phyloP scores from a whole-genome alignment of 2,888 invertebrate species.

The Aricia artaxerxes region DNA sequence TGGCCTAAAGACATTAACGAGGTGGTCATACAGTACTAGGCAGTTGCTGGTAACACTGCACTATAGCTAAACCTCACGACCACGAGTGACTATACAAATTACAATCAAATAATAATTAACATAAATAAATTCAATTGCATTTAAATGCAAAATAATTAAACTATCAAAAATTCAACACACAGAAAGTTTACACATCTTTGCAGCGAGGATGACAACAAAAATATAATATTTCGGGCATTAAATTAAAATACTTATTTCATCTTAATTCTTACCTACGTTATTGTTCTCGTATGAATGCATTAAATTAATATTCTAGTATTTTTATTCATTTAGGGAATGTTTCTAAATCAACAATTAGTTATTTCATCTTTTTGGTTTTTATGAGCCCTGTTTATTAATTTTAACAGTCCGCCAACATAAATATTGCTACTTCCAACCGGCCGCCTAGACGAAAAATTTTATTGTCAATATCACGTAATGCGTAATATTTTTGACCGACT shows the following conservation, averaged over 20 bases:
- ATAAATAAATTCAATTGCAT: conserved; percentile 14
- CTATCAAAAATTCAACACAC: neutral
- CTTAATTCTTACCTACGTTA: neutral
- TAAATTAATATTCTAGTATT: neutral
- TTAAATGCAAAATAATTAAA: conserved; percentile 2
- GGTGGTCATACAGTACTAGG: neutral
- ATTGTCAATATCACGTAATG: too few species aligned
- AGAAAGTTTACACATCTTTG: neutral
- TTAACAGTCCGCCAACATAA: too few species aligned
- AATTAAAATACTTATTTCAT: neutral
- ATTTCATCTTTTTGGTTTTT: neutral
- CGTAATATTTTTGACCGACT: too few species aligned
- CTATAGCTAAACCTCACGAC: neutral
- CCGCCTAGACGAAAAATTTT: too few species aligned
- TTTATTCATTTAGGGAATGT: neutral
- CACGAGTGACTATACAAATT: neutral
- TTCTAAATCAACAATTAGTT: neutral
- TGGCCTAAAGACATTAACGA: neutral
- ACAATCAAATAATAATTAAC: neutral
- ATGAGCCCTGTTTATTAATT: neutral
- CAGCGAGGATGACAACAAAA: neutral
- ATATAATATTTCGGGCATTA: neutral
- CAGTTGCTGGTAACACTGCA: neutral
- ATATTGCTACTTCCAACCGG: neutral
- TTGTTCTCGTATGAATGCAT: neutral